Evolutionary conservation across 2,888 invertebrate genomes (phyloP), one percentile per base, ranked within the genome.

Genomic region (Bugulina stolonifera): DNA sequence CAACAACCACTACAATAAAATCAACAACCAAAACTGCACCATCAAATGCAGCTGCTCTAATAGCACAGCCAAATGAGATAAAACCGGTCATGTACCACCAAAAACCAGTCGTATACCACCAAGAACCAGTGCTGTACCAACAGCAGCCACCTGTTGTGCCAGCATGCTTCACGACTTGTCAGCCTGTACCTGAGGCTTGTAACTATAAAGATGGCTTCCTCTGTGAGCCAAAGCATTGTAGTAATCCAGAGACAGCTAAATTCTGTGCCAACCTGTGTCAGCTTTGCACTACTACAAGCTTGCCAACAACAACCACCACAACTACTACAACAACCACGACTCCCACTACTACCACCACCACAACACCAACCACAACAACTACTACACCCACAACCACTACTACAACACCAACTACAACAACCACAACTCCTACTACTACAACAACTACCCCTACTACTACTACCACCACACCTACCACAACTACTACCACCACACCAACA

Each of bases 201-300:
- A 5, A 34, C 5, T 64, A 29, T 27, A 32, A 14, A n/a, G 64
- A 64, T 34, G 64, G 27, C 5, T 64, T 64, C 32, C 64, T 64
- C 29, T 64, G 64, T 64, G 64, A 64, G 64, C 32, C 27, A 27
- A 64, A 64, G n/a, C 64, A 64, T 32, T 64, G 64, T n/a, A 14
- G 34, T 32, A 32, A 34, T 32, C 14, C 34, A 64, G 29, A 64
- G 18, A 64, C 27, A 32, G 5, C 5, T 2, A 64, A 64, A n/a
- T 64, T 32, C n/a, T 64, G 64, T 64, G 25, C 64, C n/a, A 32
- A 25, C 3, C 5, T 27, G 64, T 64, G 64, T 64, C 2, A 34
- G 10, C 34, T 64, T 32, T 64, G 64, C 32, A 64, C 64, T 18
- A 64, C 64, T 27, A 64, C 32, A 32, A 64, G 5, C n/a, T 14